phyloP scores from a whole-genome alignment of 2,888 invertebrate genomes.

The Andrena praecox region DNA sequence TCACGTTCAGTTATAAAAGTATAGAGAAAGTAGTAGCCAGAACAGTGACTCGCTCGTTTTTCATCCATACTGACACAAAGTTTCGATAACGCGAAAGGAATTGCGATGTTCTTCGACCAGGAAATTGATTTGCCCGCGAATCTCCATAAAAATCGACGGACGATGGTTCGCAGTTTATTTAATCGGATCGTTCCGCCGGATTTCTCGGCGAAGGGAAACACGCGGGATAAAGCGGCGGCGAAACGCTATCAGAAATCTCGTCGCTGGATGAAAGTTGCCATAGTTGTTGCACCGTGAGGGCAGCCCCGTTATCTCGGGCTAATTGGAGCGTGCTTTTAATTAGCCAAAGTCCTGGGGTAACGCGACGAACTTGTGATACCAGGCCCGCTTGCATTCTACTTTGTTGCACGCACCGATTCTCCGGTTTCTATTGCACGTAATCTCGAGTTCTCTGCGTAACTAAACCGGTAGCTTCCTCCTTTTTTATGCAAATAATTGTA shows the following conservation, averaged over 20 bases:
- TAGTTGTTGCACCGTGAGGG: slow-evolving; percentile 50
- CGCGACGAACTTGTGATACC: slow-evolving; percentile 24
- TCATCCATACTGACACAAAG: too few species aligned
- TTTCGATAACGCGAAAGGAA: too few species aligned
- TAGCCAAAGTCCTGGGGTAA: slow-evolving; percentile 57
- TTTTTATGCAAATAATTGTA: background rate
- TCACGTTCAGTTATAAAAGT: too few species aligned
- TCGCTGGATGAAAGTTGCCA: slow-evolving; percentile 44
- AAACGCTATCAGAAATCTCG: slow-evolving; percentile 65
- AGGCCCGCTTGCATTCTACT: background rate
- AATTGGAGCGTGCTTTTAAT: slow-evolving; percentile 77
- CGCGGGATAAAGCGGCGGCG: background rate
- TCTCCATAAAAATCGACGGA: slow-evolving; percentile 13
- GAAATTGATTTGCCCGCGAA: background rate
- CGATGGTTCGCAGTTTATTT: background rate
- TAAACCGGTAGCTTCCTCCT: too few species aligned
- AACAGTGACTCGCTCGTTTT: too few species aligned
- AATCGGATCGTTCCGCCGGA: background rate
- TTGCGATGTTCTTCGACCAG: too few species aligned
- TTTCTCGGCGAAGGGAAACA: background rate
- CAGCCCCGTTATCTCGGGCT: slow-evolving; percentile 67
- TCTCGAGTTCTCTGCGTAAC: background rate
- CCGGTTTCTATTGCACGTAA: background rate
- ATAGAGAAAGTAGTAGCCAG: too few species aligned
- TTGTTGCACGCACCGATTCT: slow-evolving; percentile 12